Percentiles rank a stretch among this genome's conserved stretches.
phyloP scores from a whole-genome alignment of 2,113 vertebrate species.

The Myrmophylax atrothorax region DNA sequence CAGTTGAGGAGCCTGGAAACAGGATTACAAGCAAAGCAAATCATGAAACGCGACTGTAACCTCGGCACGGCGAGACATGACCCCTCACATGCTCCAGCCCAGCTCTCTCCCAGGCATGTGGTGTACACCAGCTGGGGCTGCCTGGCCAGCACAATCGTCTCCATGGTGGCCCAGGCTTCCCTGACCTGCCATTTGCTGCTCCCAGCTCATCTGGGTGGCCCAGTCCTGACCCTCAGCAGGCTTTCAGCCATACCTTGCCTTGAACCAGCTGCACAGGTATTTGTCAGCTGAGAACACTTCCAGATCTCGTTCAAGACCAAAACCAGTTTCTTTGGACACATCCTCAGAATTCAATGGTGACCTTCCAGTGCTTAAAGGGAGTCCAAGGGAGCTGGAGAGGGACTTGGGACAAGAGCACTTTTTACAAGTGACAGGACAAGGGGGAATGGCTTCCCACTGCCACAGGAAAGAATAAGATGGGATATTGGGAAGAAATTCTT shows the following conservation, averaged over 20 bases:
- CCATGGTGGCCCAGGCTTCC: not conserved
- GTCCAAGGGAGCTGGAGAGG: not conserved
- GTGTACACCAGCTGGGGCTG: not conserved
- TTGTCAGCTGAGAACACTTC: not conserved
- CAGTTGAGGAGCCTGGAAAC: constrained; percentile 18
- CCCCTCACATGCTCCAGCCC: not conserved
- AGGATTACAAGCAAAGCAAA: constrained; percentile 26
- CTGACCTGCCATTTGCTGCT: not conserved
- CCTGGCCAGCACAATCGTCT: not conserved
- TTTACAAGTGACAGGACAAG: not conserved
- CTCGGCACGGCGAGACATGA: not conserved
- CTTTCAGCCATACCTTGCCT: not conserved
- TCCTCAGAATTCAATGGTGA: not conserved
- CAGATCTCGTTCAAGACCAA: not conserved
- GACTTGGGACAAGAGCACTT: not conserved
- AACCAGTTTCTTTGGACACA: not conserved
- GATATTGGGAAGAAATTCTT: not conserved
- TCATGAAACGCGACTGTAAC: not conserved
- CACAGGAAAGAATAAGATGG: not conserved
- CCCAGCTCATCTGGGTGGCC: rapidly evolving
- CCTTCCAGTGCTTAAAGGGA: not conserved
- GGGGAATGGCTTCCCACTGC: not conserved
- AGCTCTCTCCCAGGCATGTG: not conserved
- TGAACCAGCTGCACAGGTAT: not conserved
- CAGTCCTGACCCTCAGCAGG: not conserved